These are phyloP conservation scores for Platycnemis pennipes DNA, from an alignment of 2,888 invertebrate genomes.

Conservation along the genomic window DNA sequence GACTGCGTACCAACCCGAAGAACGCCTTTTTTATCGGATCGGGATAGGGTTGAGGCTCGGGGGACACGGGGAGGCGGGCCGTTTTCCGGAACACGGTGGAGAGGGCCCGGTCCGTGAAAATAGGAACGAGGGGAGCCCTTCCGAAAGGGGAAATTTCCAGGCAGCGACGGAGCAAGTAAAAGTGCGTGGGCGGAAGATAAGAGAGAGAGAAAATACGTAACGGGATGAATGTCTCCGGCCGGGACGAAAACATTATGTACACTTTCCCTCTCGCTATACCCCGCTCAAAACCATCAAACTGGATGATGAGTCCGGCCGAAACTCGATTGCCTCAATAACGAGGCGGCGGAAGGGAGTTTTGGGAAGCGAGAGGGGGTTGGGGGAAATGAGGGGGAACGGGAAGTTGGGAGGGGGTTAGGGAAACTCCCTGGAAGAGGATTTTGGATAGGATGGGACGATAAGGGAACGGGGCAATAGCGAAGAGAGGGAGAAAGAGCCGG, in stretches of 20 bases:
- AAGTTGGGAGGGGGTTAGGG: not conserved
- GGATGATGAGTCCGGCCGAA: not conserved
- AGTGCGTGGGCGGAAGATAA: not conserved
- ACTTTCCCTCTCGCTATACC: not conserved
- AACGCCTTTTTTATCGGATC: no score
- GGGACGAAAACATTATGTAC: not conserved
- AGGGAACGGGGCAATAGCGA: not conserved
- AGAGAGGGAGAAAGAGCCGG: not conserved
- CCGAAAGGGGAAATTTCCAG: not conserved
- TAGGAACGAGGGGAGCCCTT: not conserved
- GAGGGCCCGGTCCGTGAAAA: no score
- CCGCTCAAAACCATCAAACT: not conserved
- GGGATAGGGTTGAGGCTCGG: no score
- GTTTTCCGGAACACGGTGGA: no score
- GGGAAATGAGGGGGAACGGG: not conserved
- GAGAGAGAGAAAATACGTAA: not conserved
- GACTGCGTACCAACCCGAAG: no score
- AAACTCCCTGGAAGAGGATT: not conserved
- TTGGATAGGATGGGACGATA: not conserved
- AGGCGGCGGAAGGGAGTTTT: not conserved
- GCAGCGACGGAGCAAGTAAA: not conserved
- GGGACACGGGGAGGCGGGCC: no score
- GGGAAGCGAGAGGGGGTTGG: not conserved
- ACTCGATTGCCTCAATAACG: slow-evolving; percentile 1
- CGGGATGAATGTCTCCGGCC: not conserved